Evolutionary conservation across 2,888 invertebrate genomes (phyloP).

Genomic region (Epinotia ramella): DNA sequence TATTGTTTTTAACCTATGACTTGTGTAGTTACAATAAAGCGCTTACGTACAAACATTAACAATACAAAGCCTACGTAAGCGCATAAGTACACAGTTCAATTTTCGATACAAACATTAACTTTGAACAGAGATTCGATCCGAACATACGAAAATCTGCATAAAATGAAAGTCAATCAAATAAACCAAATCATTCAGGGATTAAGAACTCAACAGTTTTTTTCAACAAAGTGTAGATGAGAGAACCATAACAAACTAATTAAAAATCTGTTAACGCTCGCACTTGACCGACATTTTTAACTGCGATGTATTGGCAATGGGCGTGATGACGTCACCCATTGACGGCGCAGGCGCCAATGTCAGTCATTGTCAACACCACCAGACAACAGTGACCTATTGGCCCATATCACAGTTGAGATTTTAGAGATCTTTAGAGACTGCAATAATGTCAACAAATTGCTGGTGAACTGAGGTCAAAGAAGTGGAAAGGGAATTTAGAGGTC

Average conservation of each 20-base stretch:
- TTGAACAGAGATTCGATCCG: no score
- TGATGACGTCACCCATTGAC: conserved; percentile 44
- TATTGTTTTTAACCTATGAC: no score
- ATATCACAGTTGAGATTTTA: background rate
- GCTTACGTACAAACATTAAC: no score
- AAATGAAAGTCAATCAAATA: background rate
- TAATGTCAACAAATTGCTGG: conserved; percentile 12
- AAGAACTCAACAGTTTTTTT: background rate
- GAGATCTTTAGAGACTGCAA: conserved; percentile 17
- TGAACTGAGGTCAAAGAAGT: conserved; percentile 24
- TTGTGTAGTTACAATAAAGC: no score
- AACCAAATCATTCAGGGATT: background rate
- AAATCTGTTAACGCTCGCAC: conserved; percentile 40
- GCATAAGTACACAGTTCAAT: no score
- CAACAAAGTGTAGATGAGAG: background rate
- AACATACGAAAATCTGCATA: background rate
- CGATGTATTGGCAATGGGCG: conserved; percentile 42
- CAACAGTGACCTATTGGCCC: conserved; percentile 15
- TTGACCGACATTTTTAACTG: conserved; percentile 45
- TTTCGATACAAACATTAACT: no score
- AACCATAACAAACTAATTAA: conserved; percentile 36
- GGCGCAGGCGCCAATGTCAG: conserved; percentile 39
- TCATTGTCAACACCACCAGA: conserved; percentile 38
- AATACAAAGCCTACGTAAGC: no score
- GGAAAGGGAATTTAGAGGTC: conserved; percentile 14